Conservation (phyloP, 2,113 vertebrate species). For the Eidolon helvum region DNA sequence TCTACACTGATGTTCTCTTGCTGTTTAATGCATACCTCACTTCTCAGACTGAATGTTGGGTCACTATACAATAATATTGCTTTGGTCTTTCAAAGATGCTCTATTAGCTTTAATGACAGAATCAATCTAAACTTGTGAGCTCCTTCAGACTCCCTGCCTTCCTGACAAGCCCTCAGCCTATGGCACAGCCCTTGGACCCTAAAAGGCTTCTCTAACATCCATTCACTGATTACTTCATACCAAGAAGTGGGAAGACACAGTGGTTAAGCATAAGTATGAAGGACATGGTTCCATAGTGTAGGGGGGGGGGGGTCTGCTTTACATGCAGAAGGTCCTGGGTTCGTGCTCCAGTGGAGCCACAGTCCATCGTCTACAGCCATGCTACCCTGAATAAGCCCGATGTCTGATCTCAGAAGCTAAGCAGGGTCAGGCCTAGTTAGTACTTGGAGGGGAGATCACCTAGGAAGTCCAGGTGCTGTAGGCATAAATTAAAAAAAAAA, state of each 20-base stretch:
- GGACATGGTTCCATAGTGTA: too few species aligned
- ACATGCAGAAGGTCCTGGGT: too few species aligned
- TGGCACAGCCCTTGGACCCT: background rate
- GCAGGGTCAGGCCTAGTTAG: too few species aligned
- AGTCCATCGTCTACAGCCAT: too few species aligned
- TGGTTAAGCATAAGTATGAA: background rate
- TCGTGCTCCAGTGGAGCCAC: too few species aligned
- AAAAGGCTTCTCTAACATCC: background rate
- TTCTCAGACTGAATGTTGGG: background rate
- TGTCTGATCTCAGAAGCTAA: too few species aligned
- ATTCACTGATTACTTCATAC: background rate
- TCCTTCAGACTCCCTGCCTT: background rate
- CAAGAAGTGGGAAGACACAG: rapidly evolving
- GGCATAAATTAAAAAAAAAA: too few species aligned
- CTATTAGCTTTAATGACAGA: background rate
- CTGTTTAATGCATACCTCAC: background rate
- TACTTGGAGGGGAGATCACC: too few species aligned
- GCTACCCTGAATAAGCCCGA: too few species aligned
- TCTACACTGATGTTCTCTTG: background rate
- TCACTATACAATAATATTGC: background rate
- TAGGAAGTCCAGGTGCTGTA: too few species aligned
- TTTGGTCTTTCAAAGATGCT: background rate
- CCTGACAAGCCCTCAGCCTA: background rate
- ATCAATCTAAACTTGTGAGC: background rate
- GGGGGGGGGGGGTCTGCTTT: too few species aligned